Conservation (phyloP, 2,113 vertebrate genomes). For the Mixornis gularis region DNA sequence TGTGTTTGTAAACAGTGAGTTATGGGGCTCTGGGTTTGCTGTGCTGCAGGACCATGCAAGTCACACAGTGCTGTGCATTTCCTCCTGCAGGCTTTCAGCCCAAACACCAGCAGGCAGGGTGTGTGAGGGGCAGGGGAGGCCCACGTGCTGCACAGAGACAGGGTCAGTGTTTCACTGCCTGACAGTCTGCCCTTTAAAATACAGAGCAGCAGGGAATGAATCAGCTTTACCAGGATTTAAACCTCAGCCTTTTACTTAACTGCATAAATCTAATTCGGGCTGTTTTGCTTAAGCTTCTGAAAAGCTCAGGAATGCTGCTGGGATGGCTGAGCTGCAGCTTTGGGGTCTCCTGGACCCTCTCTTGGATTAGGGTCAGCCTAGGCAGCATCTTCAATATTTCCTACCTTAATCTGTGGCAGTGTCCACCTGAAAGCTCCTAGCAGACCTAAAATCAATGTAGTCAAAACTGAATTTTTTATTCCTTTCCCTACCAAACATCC, state of each 20-base stretch:
- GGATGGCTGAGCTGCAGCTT: not conserved
- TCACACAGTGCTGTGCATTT: not conserved
- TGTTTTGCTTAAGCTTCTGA: not conserved
- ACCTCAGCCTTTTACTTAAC: not conserved
- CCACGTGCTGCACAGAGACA: not conserved
- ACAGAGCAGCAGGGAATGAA: not conserved
- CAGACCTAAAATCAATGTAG: not conserved
- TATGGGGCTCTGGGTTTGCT: not conserved
- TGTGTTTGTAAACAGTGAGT: slow-evolving; percentile 14
- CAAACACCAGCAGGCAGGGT: not conserved
- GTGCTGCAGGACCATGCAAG: not conserved
- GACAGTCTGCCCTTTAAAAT: not conserved
- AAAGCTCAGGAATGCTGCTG: not conserved
- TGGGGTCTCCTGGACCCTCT: not conserved
- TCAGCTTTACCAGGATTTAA: not conserved
- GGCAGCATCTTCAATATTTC: not conserved
- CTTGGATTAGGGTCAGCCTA: not conserved
- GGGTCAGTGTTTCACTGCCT: not conserved
- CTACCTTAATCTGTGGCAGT: not conserved
- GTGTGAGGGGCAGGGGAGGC: not conserved
- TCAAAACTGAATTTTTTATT: not conserved
- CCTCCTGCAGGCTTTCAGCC: not conserved
- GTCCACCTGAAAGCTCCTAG: not conserved
- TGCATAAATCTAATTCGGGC: not conserved
- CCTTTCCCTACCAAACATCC: not conserved